These are phyloP conservation scores for Ridgeia piscesae DNA, from an alignment of 1,140 invertebrate genomes.

Conservation along the genomic window DNA sequence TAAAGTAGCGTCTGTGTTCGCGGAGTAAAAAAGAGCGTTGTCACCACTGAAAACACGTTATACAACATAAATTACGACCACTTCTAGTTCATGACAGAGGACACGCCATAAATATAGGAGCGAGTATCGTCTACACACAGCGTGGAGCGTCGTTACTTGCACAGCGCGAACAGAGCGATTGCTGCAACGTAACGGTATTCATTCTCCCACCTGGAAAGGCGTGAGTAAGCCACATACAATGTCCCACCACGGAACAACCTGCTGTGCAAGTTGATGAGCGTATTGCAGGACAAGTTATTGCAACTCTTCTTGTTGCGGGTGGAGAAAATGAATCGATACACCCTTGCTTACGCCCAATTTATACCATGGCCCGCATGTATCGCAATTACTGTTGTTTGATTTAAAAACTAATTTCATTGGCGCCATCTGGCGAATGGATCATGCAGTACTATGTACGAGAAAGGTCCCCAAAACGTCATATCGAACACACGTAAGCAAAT, in stretches of 20 bases:
- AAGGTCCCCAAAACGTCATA: too few species aligned
- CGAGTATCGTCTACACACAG: not conserved
- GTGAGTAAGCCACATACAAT: not conserved
- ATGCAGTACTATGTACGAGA: too few species aligned
- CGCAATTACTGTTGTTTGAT: too few species aligned
- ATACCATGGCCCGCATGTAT: too few species aligned
- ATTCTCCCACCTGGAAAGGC: not conserved
- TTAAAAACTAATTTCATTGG: too few species aligned
- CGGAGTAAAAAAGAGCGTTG: not conserved
- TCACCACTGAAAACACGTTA: not conserved
- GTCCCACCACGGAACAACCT: not conserved
- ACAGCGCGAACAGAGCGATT: not conserved
- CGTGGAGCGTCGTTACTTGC: not conserved
- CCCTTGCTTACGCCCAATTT: too few species aligned
- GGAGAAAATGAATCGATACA: not conserved
- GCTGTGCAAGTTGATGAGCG: not conserved
- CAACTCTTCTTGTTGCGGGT: not conserved
- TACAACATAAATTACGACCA: not conserved
- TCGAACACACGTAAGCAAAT: too few species aligned
- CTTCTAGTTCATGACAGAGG: not conserved
- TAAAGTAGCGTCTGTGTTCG: not conserved
- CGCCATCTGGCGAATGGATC: too few species aligned
- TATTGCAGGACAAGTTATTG: not conserved
- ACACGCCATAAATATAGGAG: not conserved
- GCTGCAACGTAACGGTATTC: not conserved